Conservation (phyloP, 2,797 vertebrate genomes). For the Pipistrellus kuhlii region DNA sequence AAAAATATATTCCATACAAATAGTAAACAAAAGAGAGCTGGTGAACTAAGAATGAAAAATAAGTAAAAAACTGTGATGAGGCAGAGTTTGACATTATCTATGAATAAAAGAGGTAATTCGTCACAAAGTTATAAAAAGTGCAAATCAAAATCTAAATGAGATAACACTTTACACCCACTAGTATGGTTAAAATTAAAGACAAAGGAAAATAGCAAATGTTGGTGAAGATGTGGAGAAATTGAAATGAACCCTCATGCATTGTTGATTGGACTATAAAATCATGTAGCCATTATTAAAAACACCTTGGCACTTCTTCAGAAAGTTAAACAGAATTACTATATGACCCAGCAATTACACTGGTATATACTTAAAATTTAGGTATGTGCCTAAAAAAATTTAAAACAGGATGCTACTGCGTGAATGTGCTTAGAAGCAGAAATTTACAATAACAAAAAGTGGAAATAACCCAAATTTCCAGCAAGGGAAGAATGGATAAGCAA, state of each 20-base stretch:
- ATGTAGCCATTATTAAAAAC: background rate
- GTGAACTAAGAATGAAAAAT: background rate
- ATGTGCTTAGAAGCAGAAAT: background rate
- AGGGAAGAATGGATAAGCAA: background rate
- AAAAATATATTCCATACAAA: background rate
- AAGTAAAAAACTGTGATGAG: background rate
- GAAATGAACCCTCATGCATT: background rate
- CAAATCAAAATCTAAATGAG: background rate
- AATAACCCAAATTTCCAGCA: background rate
- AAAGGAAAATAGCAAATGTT: background rate
- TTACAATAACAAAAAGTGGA: background rate
- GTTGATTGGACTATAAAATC: background rate
- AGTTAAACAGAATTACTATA: background rate
- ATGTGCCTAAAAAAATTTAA: background rate
- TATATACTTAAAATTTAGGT: background rate
- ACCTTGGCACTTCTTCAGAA: background rate
- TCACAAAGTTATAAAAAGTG: background rate
- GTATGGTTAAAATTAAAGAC: background rate
- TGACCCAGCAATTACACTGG: background rate
- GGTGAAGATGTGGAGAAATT: background rate
- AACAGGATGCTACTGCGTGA: background rate
- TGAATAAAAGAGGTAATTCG: background rate
- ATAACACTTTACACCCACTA: background rate
- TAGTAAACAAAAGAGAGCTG: background rate
- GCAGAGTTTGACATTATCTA: background rate